Conservation (phyloP, 2,113 vertebrate species). For the Cyanoliseus patagonus region DNA sequence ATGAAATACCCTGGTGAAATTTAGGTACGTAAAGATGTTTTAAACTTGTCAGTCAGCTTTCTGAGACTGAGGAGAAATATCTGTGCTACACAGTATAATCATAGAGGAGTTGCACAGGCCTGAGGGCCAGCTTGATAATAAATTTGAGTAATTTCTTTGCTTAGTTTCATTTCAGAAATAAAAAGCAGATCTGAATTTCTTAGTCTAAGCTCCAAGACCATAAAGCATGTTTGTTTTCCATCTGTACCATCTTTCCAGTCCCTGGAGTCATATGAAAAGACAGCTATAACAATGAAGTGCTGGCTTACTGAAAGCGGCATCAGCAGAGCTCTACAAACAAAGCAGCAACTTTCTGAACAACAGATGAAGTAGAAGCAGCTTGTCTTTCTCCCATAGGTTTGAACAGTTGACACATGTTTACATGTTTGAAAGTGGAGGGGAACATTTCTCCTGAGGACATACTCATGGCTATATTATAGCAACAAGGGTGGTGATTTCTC, state of each 20-base stretch:
- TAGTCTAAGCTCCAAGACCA: neutral
- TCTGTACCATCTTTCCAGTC: constrained; percentile 24
- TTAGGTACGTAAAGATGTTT: neutral
- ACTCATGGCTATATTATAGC: neutral
- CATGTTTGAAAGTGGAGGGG: neutral
- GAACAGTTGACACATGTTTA: constrained; percentile 3
- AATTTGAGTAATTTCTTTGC: constrained; percentile 7
- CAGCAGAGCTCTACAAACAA: constrained; percentile 16
- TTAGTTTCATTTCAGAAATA: constrained; percentile 9
- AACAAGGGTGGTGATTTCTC: neutral
- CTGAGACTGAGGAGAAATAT: neutral
- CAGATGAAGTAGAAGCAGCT: neutral
- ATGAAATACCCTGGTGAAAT: neutral
- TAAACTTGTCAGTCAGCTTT: neutral
- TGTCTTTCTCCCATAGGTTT: neutral
- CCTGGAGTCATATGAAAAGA: constrained; percentile 41
- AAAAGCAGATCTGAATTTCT: constrained; percentile 45
- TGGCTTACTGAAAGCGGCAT: constrained; percentile 20
- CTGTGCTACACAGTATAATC: neutral
- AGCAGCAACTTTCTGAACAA: neutral
- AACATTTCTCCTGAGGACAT: neutral
- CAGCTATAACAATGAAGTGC: neutral
- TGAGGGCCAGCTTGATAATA: neutral
- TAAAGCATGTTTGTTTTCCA: constrained; percentile 45
- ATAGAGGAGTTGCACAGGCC: neutral